Evolutionary conservation across 2,797 vertebrate genomes (phyloP), one percentile per base, ranked within the genome.

Genomic region (Choloepus didactylus): DNA sequence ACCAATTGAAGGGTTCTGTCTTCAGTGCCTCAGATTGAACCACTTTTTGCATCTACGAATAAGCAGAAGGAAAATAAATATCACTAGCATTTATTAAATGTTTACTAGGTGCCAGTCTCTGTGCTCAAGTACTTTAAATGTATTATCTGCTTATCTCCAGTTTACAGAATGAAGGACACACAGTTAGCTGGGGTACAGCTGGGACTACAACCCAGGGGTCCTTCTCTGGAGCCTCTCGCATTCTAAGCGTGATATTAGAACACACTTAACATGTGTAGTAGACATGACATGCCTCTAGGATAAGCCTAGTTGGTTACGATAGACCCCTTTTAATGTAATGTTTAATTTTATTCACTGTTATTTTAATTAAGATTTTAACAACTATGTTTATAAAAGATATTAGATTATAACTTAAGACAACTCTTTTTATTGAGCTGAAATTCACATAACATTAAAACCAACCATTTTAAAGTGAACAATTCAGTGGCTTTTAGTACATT

Each of bases 341-440:
- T 29, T 85, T 70, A 23, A 62, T 85, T 79, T 70, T 85, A 79
- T 44, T 69, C 80, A 84, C 18, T 69, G 41, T 27, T 89, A 62
- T 31, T 69, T 89, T 87, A 86, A 83, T 73, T 91, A 51, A n/a
- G n/a, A 87, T 66, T 83, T 93, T 67, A 41, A 69, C 49, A 94
- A 59, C 38, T 76, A 27, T 56, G 56, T 66, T 66, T 93, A 31
- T 82, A 69, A 89, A 72, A 83, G 16, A 56, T 59, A 38, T 18
- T 69, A 31, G 18, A 60, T 49, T 72, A 44, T 64, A 87, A 79
- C 4, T n/a, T 49, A 49, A 49, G 49, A 49, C 49, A 49, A 49
- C 49, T 49, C 49, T 12, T 49, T 49, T 49, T 49, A 49, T 49
- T 49, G 49, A 49, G 49, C 49, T 49, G 49, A 49, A 49, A 12